Evolutionary conservation across 2,113 vertebrate genomes (phyloP), one percentile per base, ranked within the genome.

Genomic region (Nannobrachium achirus): DNA sequence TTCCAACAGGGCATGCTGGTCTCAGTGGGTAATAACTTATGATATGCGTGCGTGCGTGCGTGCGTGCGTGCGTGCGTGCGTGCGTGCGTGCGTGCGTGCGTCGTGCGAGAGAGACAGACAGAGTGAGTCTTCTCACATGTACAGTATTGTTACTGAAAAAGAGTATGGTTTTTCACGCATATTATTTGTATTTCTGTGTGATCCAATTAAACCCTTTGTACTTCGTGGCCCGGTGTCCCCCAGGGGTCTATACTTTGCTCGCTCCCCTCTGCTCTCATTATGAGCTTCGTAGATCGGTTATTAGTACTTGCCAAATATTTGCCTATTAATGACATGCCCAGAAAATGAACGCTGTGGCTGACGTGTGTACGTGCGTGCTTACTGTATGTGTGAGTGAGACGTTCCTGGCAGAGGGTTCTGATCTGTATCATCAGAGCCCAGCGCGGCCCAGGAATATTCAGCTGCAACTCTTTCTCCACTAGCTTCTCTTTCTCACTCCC

Each of bases 341-440:
- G 25, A 33, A 33, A 33, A 33, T 3, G 25, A 5, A 5, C 6
- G 25, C 25, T 33, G 25, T 33, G 25, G 25, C 25, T 33, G 25
- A 48, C 55, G 51, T 62, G 73, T 58, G 39, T 58, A 14, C 16
- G 56, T 42, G 56, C 42, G 58, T 63, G 59, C 55, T 48, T 45
- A 53, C 48, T 10, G 46, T 41, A 40, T 42, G 50, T 55, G 69
- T 62, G 66, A 57, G 40, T 57, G 59, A 45, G 76, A 76, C 78
- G 62, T 55, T 19, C 64, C 41, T 76, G 73, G 15, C 79, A 16
- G 10, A 73, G 71, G 65, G 25, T 51, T 78, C 63, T 70, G 78
- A 84, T 89, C 81, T 85, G 61, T 78, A 66, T 86, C 81, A 72
- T 77, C 79, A 74, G 69, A 74, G 77, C 76, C 69, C 76, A 61